A percentile compares a stretch with the other conserved stretches of the same genome.
These are phyloP conservation scores for Sceloporus tristichus DNA, from an alignment of 2,113 vertebrate species.

Conservation along the genomic window DNA sequence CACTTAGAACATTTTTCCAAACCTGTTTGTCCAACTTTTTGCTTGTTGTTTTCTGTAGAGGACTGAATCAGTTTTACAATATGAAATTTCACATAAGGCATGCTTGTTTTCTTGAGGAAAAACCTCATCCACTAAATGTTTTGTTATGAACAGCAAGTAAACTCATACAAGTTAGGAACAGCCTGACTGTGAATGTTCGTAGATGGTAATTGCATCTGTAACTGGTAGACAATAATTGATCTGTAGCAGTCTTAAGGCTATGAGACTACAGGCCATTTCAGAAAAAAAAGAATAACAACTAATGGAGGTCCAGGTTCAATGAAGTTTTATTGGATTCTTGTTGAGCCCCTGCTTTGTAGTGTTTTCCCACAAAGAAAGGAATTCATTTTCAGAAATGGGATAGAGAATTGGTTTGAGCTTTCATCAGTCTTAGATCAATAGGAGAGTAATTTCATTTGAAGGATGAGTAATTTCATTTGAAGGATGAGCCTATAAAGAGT, in stretches of 20 bases:
- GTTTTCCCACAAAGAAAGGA: not conserved
- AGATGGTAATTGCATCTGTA: not conserved
- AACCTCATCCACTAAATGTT: not conserved
- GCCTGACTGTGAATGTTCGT: not conserved
- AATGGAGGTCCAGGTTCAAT: not conserved
- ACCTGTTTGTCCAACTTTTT: constrained; percentile 18
- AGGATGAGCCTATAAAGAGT: not conserved
- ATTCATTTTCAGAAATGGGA: constrained; percentile 22
- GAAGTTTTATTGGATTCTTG: constrained; percentile 8
- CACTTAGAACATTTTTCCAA: constrained; percentile 21
- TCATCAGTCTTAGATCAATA: constrained; percentile 13
- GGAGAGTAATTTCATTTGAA: constrained; percentile 3
- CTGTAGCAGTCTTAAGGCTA: not conserved
- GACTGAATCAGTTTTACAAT: constrained; percentile 27
- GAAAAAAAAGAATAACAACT: not conserved
- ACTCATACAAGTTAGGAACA: constrained; percentile 3
- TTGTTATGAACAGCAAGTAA: constrained; percentile 5
- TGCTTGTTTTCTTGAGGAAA: constrained; percentile 1
- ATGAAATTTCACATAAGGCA: not conserved
- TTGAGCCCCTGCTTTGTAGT: not conserved
- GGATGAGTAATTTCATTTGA: constrained; percentile 7
- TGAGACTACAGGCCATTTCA: not conserved
- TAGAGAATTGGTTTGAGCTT: not conserved
- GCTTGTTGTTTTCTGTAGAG: constrained; percentile 14
- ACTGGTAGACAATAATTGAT: constrained; percentile 30